A percentile compares a stretch with the other conserved stretches of the same genome.
These are phyloP conservation scores for Goniozus legneri DNA, from an alignment of 1,140 invertebrate species.

Conservation along the genomic window DNA sequence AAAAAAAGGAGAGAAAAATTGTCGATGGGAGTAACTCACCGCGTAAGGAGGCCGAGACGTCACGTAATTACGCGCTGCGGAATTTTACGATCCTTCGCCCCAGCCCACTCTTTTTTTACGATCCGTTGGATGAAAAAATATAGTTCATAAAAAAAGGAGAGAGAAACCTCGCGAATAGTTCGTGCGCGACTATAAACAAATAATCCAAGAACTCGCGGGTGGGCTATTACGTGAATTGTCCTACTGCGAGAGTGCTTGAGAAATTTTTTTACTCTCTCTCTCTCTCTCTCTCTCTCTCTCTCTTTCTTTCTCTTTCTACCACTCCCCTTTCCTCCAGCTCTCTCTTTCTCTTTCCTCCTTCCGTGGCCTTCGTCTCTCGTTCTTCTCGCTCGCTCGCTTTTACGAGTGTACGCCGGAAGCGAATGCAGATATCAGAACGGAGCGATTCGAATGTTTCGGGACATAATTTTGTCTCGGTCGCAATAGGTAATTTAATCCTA, in stretches of 20 bases:
- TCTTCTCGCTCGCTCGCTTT: too few species aligned
- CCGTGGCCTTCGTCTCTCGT: too few species aligned
- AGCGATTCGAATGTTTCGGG: too few species aligned
- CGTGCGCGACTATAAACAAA: background rate
- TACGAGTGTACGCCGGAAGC: too few species aligned
- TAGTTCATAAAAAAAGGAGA: background rate
- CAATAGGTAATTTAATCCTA: too few species aligned
- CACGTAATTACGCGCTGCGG: background rate
- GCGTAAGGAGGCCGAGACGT: background rate
- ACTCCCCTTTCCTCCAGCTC: too few species aligned
- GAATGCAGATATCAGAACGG: too few species aligned
- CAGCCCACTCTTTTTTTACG: background rate
- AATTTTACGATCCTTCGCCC: background rate
- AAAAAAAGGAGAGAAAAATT: background rate
- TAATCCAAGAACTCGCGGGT: background rate
- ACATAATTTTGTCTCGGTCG: too few species aligned
- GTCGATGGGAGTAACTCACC: background rate
- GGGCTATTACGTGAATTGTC: background rate
- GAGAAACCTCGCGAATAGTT: background rate
- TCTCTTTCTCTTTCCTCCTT: too few species aligned
- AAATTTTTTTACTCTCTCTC: background rate
- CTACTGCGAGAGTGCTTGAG: too few species aligned
- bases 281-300: background rate
- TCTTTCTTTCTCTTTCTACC: background rate
- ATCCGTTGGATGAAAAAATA: background rate